Evolutionary conservation across 2,888 invertebrate species (phyloP).

Genomic region (Dasypogon diadema): DNA sequence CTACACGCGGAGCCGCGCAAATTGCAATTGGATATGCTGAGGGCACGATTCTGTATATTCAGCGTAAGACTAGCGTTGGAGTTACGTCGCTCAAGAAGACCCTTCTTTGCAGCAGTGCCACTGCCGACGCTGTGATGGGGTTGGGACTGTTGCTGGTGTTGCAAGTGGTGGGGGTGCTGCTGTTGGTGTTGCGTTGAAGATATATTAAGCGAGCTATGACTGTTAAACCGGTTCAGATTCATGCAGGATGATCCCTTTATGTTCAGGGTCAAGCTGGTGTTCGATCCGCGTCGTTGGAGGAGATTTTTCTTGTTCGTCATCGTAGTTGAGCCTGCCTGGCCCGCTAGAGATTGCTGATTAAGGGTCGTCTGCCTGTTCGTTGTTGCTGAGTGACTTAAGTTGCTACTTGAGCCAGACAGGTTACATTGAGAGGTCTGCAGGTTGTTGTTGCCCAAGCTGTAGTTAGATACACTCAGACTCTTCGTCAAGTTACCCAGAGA

Average conservation of each 20-base stretch:
- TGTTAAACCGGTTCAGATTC: conserved; percentile 72
- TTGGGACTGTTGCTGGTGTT: background rate
- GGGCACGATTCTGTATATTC: conserved; percentile 72
- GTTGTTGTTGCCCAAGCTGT: conserved; percentile 59
- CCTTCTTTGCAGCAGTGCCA: conserved; percentile 68
- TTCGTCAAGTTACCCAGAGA: conserved; percentile 69
- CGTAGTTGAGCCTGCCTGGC: background rate
- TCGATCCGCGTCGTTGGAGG: conserved; percentile 84
- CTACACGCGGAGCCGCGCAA: conserved; percentile 70
- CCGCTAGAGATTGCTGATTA: conserved; percentile 39
- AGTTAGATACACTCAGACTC: conserved; percentile 70
- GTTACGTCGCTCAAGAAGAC: conserved; percentile 85
- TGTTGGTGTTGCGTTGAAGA: conserved; percentile 58
- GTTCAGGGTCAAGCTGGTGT: conserved; percentile 87
- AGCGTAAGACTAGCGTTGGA: conserved; percentile 92
- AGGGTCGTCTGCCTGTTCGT: background rate
- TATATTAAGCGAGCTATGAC: conserved; percentile 71
- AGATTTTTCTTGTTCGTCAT: conserved; percentile 73
- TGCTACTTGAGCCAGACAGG: conserved; percentile 61
- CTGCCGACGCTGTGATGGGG: background rate
- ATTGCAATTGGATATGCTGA: conserved; percentile 71
- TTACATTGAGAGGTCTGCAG: conserved; percentile 67
- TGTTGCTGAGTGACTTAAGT: conserved; percentile 52
- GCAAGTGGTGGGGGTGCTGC: conserved; percentile 59
- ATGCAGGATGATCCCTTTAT: conserved; percentile 70